phyloP scores from a whole-genome alignment of 2,797 vertebrate species.

The Microctenopoma lineatum region DNA sequence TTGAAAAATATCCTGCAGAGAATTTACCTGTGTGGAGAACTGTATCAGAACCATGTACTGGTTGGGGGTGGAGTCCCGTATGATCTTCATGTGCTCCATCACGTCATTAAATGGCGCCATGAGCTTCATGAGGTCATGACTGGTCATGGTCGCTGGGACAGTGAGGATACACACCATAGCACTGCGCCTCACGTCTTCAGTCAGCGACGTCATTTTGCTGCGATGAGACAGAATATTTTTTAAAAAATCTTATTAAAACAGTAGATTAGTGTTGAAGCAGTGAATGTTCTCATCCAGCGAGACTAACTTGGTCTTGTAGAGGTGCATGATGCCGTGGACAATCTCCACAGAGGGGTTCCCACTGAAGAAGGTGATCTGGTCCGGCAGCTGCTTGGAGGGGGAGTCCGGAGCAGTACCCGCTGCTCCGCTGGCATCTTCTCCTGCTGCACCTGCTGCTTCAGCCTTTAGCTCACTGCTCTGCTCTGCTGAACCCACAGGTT shows the following conservation, averaged over 20 bases:
- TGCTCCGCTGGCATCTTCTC: conserved; percentile 49
- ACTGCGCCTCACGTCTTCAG: conserved; percentile 92
- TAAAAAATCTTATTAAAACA: neutral
- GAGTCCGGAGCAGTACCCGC: conserved; percentile 83
- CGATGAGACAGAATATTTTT: neutral
- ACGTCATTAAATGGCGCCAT: conserved; percentile 95
- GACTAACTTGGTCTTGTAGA: conserved; percentile 98
- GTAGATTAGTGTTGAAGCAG: neutral
- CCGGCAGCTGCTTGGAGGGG: conserved; percentile 94
- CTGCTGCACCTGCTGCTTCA: conserved; percentile 25
- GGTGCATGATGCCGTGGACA: conserved; percentile 97
- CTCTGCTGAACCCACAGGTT: conserved; percentile 19
- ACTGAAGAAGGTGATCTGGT: conserved; percentile 98
- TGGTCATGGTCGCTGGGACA: conserved; percentile 96
- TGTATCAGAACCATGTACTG: conserved; percentile 99
- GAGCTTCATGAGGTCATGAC: conserved; percentile 98
- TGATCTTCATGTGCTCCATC: conserved; percentile 99
- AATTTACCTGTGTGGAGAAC: conserved; percentile 91
- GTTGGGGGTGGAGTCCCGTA: conserved; percentile 96
- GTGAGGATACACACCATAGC: conserved; percentile 98
- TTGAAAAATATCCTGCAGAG: neutral
- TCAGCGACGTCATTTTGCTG: conserved; percentile 98
- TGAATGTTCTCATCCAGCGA: rapidly evolving
- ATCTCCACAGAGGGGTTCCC: conserved; percentile 98
- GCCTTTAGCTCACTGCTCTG: conserved; percentile 13